These are phyloP conservation scores for Myotis lucifugus DNA, from an alignment of 2,113 vertebrate genomes.

Conservation along the genomic window DNA sequence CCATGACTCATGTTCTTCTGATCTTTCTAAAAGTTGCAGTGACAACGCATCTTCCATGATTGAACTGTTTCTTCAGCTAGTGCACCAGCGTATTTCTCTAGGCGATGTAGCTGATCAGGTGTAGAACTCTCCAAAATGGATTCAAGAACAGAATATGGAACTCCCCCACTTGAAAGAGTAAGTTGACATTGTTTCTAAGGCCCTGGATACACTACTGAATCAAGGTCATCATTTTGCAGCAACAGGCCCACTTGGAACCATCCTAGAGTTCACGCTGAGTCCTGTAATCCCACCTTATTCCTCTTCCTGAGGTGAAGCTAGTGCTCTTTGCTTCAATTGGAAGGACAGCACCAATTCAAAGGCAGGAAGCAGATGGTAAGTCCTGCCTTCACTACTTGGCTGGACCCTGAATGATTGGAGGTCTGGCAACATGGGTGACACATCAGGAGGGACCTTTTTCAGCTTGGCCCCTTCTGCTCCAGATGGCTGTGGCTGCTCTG, in stretches of 20 bases:
- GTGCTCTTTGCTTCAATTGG: constrained; percentile 90
- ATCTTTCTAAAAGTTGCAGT: constrained; percentile 90
- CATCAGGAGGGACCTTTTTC: not conserved
- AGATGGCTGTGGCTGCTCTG: no score
- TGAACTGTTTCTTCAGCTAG: constrained; percentile 92
- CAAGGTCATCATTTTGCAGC: constrained; percentile 94
- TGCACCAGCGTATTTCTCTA: constrained; percentile 95
- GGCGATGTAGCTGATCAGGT: constrained; percentile 93
- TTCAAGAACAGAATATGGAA: constrained; percentile 93
- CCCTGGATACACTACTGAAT: constrained; percentile 92
- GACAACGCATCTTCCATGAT: constrained; percentile 92
- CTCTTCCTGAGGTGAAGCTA: constrained; percentile 89
- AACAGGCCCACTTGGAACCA: constrained; percentile 93
- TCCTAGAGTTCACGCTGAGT: constrained; percentile 94
- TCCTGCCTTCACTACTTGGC: constrained; percentile 77
- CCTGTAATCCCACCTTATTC: constrained; percentile 92
- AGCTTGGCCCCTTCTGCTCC: no score
- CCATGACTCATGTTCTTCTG: constrained; percentile 92
- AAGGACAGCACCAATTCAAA: constrained; percentile 88
- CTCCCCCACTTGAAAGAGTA: constrained; percentile 95
- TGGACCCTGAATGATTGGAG: constrained; percentile 91
- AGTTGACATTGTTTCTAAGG: constrained; percentile 94
- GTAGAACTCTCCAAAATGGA: constrained; percentile 95
- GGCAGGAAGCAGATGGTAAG: constrained; percentile 90
- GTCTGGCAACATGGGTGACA: constrained; percentile 87